Percentiles rank a stretch among this genome's conserved stretches.
Conservation (phyloP, 2,113 vertebrate species). For the Ceuthmochares aereus region DNA sequence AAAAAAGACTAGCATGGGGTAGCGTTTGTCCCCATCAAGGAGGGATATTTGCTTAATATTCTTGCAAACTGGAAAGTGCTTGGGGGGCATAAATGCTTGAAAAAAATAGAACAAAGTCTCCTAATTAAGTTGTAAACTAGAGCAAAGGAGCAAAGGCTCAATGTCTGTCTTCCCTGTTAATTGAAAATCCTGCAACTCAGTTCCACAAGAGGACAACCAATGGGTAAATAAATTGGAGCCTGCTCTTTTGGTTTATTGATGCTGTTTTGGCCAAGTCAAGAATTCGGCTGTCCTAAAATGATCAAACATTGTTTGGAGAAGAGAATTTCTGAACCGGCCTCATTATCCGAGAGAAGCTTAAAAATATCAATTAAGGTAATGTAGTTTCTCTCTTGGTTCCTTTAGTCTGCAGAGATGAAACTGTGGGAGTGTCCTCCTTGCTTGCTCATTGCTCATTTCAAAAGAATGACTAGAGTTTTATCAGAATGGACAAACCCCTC, state of each 20-base stretch:
- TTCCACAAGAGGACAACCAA: slow-evolving; percentile 31
- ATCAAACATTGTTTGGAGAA: slow-evolving; percentile 62
- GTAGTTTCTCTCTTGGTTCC: slow-evolving; percentile 78
- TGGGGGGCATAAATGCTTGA: background rate
- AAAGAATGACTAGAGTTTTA: slow-evolving; percentile 53
- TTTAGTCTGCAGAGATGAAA: slow-evolving; percentile 83
- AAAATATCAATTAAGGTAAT: slow-evolving; percentile 85
- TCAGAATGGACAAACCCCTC: slow-evolving; percentile 51
- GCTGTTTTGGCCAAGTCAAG: slow-evolving; percentile 70
- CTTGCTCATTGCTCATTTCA: slow-evolving; percentile 48
- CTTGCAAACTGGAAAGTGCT: background rate
- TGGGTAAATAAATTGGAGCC: slow-evolving; percentile 58
- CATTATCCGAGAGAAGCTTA: slow-evolving; percentile 79
- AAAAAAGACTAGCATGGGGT: background rate
- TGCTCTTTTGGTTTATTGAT: slow-evolving; percentile 62
- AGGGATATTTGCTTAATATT: background rate
- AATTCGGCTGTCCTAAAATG: slow-evolving; percentile 69
- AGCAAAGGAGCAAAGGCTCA: background rate
- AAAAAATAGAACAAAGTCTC: background rate
- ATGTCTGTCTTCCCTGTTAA: slow-evolving; percentile 32
- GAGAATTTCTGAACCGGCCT: slow-evolving; percentile 75
- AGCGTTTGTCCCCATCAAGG: background rate
- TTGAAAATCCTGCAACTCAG: slow-evolving; percentile 57
- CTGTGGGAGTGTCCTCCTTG: slow-evolving; percentile 70
- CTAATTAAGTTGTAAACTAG: slow-evolving; percentile 3